A percentile compares a stretch with the other conserved stretches of the same genome.
These are phyloP conservation scores for Gadopsis marmoratus DNA, from an alignment of 2,797 vertebrate genomes.

Conservation along the genomic window DNA sequence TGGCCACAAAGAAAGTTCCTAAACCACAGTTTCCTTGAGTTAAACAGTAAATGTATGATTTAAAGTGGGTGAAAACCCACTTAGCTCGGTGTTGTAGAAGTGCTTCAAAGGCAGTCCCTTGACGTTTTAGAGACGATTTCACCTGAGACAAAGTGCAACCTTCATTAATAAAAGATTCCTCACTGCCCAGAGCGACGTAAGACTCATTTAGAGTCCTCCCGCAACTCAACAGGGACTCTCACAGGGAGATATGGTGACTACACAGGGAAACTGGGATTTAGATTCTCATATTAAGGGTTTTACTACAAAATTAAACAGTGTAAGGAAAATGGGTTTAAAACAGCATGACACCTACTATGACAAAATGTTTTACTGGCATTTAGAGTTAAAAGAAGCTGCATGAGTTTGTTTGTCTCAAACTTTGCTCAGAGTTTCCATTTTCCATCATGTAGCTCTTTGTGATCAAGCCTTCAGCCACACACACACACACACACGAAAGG, in stretches of 20 bases:
- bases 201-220: slow-evolving; percentile 68
- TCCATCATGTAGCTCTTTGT: slow-evolving; percentile 21
- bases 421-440: slow-evolving; percentile 18
- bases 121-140: slow-evolving; percentile 59
- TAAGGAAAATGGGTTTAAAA: slow-evolving; percentile 1
- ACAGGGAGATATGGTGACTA: slow-evolving; percentile 41
- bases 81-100: slow-evolving; percentile 56
- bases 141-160: slow-evolving; percentile 71
- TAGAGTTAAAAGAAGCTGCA: slow-evolving; percentile 18
- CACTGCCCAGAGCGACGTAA: slow-evolving; percentile 63
- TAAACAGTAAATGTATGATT: slow-evolving; percentile 52
- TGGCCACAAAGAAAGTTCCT: slow-evolving; percentile 42
- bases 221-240: slow-evolving; percentile 57
- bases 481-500: slow-evolving; percentile 51
- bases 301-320: slow-evolving; percentile 38
- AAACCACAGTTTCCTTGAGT: slow-evolving; percentile 35
- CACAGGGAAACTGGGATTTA: slow-evolving; percentile 30
- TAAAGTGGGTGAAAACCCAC: slow-evolving; percentile 59
- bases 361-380: slow-evolving; percentile 24
- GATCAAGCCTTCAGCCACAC: slow-evolving; percentile 66
- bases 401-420: slow-evolving; percentile 33
- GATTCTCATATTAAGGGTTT: slow-evolving; percentile 42
- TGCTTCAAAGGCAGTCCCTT: slow-evolving; percentile 48
- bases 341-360: slow-evolving; percentile 29
- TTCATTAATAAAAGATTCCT: slow-evolving; percentile 81